Base-by-base conservation (phyloP, 2,113 vertebrate species). In the Oreotragus oreotragus region DNA sequence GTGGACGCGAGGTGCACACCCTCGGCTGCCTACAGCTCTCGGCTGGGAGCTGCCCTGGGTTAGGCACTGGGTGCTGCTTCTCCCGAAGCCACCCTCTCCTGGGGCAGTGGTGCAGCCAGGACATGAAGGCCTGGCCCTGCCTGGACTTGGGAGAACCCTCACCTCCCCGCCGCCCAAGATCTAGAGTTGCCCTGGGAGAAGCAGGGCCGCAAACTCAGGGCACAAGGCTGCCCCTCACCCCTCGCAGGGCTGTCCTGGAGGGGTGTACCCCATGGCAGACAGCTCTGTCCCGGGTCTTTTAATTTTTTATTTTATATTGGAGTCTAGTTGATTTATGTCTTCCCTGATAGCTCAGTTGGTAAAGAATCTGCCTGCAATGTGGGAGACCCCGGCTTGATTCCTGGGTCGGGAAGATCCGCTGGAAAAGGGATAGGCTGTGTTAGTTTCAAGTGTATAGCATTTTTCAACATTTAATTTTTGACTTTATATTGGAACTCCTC, bases 1-100 rank as follows among this genome's bases (percentile, higher is more conserved):
- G 28, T 4, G 21, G 85, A 14, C 5, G 3, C 0, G 1, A 23
- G 70, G 6, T 33, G 7, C 13, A 27, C 6, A 4, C 0, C 3
- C 36, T 27, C 15, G 16, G 84, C 25, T n/a, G 33, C 60, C 4
- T 19, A 39, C 0, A 2, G 39, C 45, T 93, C 36, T 27, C 15
- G 14, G 39, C 23, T 66, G 7, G 85, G 62, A 83, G 19, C 12
- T 19, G 28, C 28, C 10, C 79, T 73, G 36, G 73, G 57, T 19
- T 1, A 39, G 66, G n/a, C 66, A 1, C 23, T 21, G 33, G 43
- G 45, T 3, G 6, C 80, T 30, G 4, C 73, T 53, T 39, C 66
- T 27, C 23, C 6, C 4, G 23, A 77, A 30, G 49, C 2, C 12
- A 7, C 1, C 23, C 36, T n/a, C 12, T n/a, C 12, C 55, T 19